Base-by-base conservation (phyloP, 2,797 vertebrate genomes). In the Allobates femoralis region DNA sequence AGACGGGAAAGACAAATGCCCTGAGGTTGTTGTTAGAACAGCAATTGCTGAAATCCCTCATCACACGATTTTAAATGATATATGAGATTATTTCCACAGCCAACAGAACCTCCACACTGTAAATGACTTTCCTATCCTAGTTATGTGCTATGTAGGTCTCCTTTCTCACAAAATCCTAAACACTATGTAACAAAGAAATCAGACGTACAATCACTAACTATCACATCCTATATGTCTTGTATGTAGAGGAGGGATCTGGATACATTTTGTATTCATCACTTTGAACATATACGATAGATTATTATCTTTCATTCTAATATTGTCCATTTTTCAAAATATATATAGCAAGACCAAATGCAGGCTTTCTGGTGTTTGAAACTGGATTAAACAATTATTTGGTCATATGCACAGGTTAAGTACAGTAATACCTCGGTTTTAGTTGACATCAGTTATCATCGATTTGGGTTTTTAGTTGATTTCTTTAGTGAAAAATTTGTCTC, bases 1-100 rank as follows among this genome's bases (percentile, higher is more conserved):
- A 88, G 87, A 81, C 78, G 53, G 87, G 87, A 88, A 85, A 88
- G 87, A 88, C 83, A 88, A 88, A 88, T 88, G 87, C 87, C 87
- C 87, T 81, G 73, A 88, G 87, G 87, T 88, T 88, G 83, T 88
- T 88, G 87, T 88, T 88, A 88, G 83, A 88, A 88, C 87, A 88
- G 87, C 87, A 88, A 88, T 88, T 88, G 87, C 87, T 77, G 78
- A 88, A 88, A 88, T 88, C 87, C 87, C 87, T 88, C 87, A 88
- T 88, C 87, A 88, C 87, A 88, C 78, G 69, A 88, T 88, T 88
- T 88, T 88, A 88, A 85, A 88, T 88, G 87, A 88, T 88, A 88
- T 88, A 88, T 88, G 87, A 81, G 87, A 88, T 88, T 88, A 88
- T 88, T 88, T 88, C 78, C 87, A 88, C 83, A 88, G 83, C 84